Evolutionary conservation across 2,113 vertebrate species (phyloP).

Genomic region (Aspiorhynchus laticeps): DNA sequence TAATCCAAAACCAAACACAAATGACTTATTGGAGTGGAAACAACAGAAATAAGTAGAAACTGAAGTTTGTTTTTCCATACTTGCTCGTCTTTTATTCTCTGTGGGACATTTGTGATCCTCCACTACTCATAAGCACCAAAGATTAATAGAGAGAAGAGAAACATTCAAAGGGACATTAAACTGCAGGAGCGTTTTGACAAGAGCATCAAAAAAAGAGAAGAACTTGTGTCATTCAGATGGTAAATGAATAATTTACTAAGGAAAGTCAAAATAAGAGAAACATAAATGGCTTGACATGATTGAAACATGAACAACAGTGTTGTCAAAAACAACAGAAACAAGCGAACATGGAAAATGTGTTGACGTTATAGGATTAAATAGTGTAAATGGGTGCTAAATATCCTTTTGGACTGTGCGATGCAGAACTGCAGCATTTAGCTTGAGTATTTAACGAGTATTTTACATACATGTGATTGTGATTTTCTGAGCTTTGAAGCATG

Average conservation of each 20-base stretch:
- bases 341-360: background rate
- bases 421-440: background rate
- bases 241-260: background rate
- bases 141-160: background rate
- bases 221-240: background rate
- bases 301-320: background rate
- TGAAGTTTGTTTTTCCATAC: background rate
- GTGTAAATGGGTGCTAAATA: background rate
- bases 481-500: background rate
- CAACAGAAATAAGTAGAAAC: background rate
- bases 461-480: background rate
- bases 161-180: background rate
- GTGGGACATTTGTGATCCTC: background rate
- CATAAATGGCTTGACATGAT: background rate
- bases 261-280: background rate
- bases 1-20: background rate
- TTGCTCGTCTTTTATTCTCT: slow-evolving; percentile 25
- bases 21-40: background rate
- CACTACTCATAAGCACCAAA: background rate
- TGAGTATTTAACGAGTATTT: background rate
- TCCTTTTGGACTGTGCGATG: background rate
- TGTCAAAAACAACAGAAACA: slow-evolving; percentile 6
- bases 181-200: background rate
- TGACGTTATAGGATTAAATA: background rate
- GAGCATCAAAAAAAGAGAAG: background rate